Evolutionary conservation across 1,140 invertebrate species (phyloP).

Genomic region (Probaryconus sp.): DNA sequence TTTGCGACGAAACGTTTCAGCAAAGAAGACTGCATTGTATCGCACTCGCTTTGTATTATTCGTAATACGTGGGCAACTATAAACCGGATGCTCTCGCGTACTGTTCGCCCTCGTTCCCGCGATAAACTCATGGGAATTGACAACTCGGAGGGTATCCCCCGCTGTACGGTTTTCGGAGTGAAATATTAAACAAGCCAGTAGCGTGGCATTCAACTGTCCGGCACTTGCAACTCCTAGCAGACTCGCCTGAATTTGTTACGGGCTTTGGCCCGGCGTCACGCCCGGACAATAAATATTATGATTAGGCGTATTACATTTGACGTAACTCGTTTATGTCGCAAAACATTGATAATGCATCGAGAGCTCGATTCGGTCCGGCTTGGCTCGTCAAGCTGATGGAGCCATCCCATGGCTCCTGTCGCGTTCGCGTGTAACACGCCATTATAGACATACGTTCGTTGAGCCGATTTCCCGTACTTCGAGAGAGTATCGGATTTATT

Average conservation of each 20-base stretch:
- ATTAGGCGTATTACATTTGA: conserved; percentile 61
- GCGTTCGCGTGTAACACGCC: neutral
- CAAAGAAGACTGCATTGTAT: conserved; percentile 24
- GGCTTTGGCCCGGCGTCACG: conserved; percentile 4
- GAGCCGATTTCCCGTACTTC: conserved; percentile 9
- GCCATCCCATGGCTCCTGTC: neutral
- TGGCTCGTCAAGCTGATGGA: conserved; percentile 1
- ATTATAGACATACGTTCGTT: neutral
- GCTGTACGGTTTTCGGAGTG: conserved; percentile 57
- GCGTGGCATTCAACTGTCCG: conserved; percentile 44
- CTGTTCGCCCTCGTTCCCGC: conserved; percentile 62
- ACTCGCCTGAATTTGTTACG: conserved; percentile 46
- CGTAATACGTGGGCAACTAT: conserved; percentile 47
- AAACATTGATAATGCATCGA: conserved; percentile 43
- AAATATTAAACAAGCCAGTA: conserved; percentile 71
- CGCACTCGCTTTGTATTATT: conserved; percentile 54
- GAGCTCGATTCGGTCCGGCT: neutral
- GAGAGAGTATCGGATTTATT: conserved; percentile 3
- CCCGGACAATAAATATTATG: conserved; percentile 67
- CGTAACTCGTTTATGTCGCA: conserved; percentile 57
- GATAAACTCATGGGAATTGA: conserved; percentile 72
- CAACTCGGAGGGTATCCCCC: conserved; percentile 59
- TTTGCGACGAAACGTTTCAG: conserved; percentile 27
- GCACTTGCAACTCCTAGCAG: conserved; percentile 27
- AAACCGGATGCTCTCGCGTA: conserved; percentile 47